Base-by-base conservation (phyloP, 1,140 invertebrate genomes). In the Ceratina calcarata region DNA sequence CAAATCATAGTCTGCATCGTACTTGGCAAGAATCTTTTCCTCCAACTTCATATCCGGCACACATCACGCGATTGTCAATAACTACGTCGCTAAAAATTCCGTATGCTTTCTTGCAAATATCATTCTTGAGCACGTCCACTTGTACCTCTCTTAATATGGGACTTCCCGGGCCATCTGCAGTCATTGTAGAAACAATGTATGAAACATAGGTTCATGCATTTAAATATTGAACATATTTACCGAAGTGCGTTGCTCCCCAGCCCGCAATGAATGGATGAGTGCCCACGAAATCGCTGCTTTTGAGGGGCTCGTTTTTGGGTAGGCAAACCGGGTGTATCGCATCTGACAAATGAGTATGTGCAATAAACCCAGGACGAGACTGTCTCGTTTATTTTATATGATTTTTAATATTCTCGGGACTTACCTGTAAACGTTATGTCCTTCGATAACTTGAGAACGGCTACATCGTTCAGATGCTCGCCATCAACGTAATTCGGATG, bases 21-120 rank as follows among this genome's bases (percentile, higher is more conserved):
- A 95, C 95, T 91, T 97, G 95, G 88, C 97, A 98, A 12, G 97
- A 95, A 90, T 98, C 97, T 89, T 96, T 96, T 20, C 96, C 95
- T 0, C 97, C 97, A 4, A 88, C 78, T 27, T 94, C 88, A 76
- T 93, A 95, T 16, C 97, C 97, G 4, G 97, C 97, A 87, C 97
- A 98, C 0, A 98, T 55, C 12, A 97, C 94, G 0, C 94, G 93
- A 0, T 93, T 81, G 67, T 96, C 95, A 12, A 97, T 96, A 1
- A 95, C 89, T 22, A 94, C 92, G 92, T 75, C 3, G 3, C 10
- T 93, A 93, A 83, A 95, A 94, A 1, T 87, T 88, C 4, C 86
- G 85, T 95, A 98, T 10, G 94, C 94, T 3, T 90, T 81, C 84
- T 93, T 90, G 81, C 97, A 98, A 3, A 24, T 18, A 15, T 83